These are phyloP conservation scores for Loris lydekkerianus DNA, from an alignment of 2,797 vertebrate species.

Conservation along the genomic window DNA sequence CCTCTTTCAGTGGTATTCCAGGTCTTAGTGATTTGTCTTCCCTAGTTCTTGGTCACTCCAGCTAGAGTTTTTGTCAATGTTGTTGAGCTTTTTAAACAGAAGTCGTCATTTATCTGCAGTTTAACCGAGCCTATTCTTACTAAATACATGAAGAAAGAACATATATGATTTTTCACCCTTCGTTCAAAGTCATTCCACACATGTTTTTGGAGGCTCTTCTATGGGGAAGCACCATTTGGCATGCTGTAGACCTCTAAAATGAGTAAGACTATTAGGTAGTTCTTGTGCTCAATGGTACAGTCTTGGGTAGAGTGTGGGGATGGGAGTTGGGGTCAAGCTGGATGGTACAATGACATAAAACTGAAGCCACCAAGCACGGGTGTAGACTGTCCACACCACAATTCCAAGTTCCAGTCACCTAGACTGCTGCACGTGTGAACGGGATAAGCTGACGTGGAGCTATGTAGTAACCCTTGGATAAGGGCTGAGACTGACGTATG, in stretches of 20 bases:
- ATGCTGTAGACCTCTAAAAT: neutral
- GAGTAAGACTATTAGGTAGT: neutral
- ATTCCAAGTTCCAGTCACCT: neutral
- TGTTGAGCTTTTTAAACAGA: neutral
- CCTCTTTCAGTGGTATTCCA: neutral
- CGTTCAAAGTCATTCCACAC: neutral
- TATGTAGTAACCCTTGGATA: neutral
- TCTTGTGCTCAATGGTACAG: neutral
- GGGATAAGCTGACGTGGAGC: neutral
- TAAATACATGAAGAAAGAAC: neutral
- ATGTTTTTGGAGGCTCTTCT: neutral
- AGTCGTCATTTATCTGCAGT: neutral
- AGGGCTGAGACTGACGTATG: neutral
- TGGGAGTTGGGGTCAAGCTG: neutral
- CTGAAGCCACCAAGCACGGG: neutral
- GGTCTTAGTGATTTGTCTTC: neutral
- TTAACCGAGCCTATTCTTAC: neutral
- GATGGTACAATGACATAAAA: neutral
- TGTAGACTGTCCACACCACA: neutral
- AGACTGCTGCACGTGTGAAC: neutral
- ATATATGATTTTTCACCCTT: neutral
- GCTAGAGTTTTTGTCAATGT: neutral
- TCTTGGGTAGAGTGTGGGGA: neutral
- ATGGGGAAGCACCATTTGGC: neutral
- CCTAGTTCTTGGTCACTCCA: neutral